Evolutionary conservation across 1,140 invertebrate genomes (phyloP).

Genomic region (Scylla paramamosain): DNA sequence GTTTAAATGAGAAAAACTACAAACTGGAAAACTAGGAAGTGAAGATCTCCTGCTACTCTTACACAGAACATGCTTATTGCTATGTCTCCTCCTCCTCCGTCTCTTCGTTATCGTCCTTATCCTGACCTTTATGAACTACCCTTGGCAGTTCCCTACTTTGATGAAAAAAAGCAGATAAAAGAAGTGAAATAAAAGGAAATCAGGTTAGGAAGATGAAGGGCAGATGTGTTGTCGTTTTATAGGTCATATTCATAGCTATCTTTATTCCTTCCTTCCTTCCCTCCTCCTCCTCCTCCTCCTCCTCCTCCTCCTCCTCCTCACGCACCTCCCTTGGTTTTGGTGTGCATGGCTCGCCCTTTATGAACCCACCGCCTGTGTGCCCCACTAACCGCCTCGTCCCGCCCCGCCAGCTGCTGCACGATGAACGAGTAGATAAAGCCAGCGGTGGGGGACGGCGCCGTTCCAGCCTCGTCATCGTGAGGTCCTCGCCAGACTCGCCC

Average conservation of each 20-base stretch:
- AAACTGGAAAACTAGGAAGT: too few species aligned
- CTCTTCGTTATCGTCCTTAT: not conserved
- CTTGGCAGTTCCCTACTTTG: too few species aligned
- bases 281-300: not conserved
- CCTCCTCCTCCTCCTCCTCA: not conserved
- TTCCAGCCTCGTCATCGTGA: slow-evolving; percentile 65
- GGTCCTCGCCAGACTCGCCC: slow-evolving; percentile 62
- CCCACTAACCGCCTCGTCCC: not conserved
- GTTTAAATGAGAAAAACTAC: too few species aligned
- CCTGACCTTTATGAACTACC: not conserved
- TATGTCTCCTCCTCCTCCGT: not conserved
- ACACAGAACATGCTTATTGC: not conserved
- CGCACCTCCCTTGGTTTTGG: not conserved
- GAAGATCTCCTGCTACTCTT: too few species aligned
- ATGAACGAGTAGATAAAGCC: slow-evolving; percentile 52
- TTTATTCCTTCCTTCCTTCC: not conserved
- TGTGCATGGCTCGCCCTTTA: not conserved
- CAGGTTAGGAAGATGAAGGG: not conserved
- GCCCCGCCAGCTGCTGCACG: slow-evolving; percentile 42
- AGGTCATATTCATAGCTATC: not conserved
- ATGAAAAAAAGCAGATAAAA: not conserved
- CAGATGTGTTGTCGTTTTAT: not conserved
- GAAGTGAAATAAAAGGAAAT: not conserved
- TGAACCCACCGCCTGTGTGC: not conserved
- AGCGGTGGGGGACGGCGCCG: not conserved